Evolutionary conservation across 2,888 invertebrate species (phyloP).

Genomic region (Megaustenia siamemsis): DNA sequence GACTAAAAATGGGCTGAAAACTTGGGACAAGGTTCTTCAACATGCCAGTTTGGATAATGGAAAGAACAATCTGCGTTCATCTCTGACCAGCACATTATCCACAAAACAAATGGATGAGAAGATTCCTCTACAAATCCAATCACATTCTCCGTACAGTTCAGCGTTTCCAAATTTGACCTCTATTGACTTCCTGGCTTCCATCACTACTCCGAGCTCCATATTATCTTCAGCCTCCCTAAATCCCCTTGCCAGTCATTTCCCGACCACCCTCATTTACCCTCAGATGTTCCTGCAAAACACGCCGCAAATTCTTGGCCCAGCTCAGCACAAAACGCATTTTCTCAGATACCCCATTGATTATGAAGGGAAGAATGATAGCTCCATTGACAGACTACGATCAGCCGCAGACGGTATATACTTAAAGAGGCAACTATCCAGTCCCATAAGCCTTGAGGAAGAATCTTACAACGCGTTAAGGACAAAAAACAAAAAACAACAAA

Average conservation of each 20-base stretch:
- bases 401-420: constrained; percentile 53
- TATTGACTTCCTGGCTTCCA: neutral
- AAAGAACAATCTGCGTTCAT: neutral
- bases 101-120: neutral
- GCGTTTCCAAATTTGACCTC: no score
- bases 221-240: constrained; percentile 19
- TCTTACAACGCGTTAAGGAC: no score
- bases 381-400: constrained; percentile 16
- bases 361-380: neutral
- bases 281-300: neutral
- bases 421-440: constrained; percentile 55
- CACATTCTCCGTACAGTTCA: neutral
- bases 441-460: constrained; percentile 58
- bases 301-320: constrained; percentile 20
- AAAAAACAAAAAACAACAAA: no score
- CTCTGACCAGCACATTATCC: neutral
- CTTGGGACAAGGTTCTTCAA: neutral
- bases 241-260: neutral
- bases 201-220: neutral
- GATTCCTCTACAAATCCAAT: neutral
- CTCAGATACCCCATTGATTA: neutral
- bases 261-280: constrained; percentile 12
- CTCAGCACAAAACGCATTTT: constrained; percentile 33
- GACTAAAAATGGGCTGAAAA: neutral
- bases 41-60: neutral